These are phyloP conservation scores for Syndactyla subalaris DNA, from an alignment of 2,797 vertebrate species.

Conservation along the genomic window DNA sequence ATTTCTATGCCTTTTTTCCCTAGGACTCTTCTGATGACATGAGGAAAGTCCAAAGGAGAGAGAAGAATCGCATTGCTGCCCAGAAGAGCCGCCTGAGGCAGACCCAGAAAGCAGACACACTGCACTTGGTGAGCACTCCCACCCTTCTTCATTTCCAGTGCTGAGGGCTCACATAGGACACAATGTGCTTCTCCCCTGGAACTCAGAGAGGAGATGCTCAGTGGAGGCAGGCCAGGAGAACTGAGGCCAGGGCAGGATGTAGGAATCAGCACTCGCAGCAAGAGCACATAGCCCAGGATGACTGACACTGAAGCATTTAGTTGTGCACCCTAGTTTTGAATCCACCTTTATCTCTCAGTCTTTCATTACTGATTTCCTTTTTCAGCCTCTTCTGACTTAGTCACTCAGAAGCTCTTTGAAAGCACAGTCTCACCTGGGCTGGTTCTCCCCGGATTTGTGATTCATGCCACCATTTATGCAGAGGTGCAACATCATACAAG, in stretches of 20 bases:
- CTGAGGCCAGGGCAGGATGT: neutral
- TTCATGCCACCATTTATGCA: neutral
- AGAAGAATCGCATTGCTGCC: slow-evolving; percentile 97
- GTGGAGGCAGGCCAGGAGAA: neutral
- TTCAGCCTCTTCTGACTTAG: neutral
- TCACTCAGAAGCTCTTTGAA: neutral
- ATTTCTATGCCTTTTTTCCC: slow-evolving; percentile 18
- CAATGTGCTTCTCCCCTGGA: neutral
- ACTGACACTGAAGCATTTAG: neutral
- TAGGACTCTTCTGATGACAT: slow-evolving; percentile 92
- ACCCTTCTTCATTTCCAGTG: accelerated
- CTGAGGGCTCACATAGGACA: neutral
- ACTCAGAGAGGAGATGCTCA: neutral
- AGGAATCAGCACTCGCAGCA: accelerated
- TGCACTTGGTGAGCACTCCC: slow-evolving; percentile 90
- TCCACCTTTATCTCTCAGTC: neutral
- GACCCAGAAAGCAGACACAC: slow-evolving; percentile 94
- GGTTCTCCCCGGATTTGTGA: neutral
- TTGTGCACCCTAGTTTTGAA: neutral
- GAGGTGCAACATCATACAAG: neutral
- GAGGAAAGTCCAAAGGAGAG: slow-evolving; percentile 93
- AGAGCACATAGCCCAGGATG: neutral
- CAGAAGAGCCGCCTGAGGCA: slow-evolving; percentile 98
- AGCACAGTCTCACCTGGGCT: neutral
- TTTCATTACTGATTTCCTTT: neutral